These are phyloP conservation scores for Neoascia interrupta DNA, from an alignment of 2,888 invertebrate species.

Conservation along the genomic window DNA sequence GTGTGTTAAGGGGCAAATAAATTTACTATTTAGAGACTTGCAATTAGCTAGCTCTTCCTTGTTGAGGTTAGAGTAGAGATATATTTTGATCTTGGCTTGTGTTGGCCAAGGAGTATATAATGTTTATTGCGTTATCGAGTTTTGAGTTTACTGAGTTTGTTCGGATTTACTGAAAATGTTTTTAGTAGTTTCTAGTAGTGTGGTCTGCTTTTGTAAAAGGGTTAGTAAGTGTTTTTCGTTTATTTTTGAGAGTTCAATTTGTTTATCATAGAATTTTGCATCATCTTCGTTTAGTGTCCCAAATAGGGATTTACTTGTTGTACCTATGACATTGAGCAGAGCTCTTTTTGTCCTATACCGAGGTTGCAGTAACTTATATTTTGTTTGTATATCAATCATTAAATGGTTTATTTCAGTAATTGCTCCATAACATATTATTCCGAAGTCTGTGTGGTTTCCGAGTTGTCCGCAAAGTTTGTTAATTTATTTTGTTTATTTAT, in stretches of 20 bases:
- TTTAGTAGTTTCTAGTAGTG: neutral
- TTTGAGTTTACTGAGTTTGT: neutral
- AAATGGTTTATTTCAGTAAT: neutral
- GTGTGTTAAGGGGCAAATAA: slow-evolving; percentile 7
- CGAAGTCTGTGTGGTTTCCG: neutral
- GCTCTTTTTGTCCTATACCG: neutral
- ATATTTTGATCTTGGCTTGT: neutral
- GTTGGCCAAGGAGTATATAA: neutral
- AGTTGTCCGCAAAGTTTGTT: neutral
- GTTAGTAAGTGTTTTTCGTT: slow-evolving; percentile 14
- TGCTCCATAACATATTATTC: neutral
- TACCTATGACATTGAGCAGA: neutral
- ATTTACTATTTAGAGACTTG: neutral
- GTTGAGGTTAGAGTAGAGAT: neutral
- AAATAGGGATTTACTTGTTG: neutral
- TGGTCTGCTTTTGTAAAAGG: neutral
- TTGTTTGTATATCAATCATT: neutral
- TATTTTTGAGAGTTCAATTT: neutral
- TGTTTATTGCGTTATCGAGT: neutral
- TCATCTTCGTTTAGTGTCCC: neutral
- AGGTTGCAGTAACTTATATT: neutral
- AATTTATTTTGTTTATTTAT: too few relatives aligned
- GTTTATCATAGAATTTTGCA: neutral
- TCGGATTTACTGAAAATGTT: neutral
- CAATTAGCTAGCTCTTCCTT: slow-evolving; percentile 1